These are phyloP conservation scores for Avahi laniger DNA, from an alignment of 2,797 vertebrate species.

Conservation along the genomic window DNA sequence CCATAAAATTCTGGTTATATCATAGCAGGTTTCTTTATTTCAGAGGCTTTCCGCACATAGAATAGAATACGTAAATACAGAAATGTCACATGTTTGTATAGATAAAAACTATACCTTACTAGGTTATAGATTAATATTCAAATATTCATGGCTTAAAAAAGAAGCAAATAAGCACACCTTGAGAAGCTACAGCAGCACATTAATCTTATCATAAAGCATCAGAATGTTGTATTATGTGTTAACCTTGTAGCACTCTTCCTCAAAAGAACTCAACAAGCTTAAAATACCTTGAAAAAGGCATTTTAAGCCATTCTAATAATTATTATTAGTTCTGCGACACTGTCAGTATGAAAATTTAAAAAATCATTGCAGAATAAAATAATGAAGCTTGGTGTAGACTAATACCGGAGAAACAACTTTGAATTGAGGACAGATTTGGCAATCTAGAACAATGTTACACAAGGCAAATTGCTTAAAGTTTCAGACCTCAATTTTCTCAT, in stretches of 20 bases:
- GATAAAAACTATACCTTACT: conserved; percentile 7
- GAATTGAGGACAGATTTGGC: neutral
- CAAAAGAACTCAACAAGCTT: neutral
- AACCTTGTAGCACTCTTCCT: neutral
- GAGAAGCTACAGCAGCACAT: conserved; percentile 15
- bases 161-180: conserved; percentile 23
- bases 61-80: neutral
- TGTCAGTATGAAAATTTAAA: neutral
- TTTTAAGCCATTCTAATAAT: conserved; percentile 29
- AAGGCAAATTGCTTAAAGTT: neutral
- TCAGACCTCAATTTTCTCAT: neutral
- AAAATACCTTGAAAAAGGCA: neutral
- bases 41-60: neutral
- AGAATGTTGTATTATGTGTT: neutral
- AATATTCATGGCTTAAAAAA: neutral
- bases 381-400: neutral
- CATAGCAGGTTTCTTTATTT: neutral
- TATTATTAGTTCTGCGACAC: neutral
- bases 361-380: neutral
- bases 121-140: conserved; percentile 6
- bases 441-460: neutral
- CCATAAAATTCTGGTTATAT: neutral
- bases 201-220: neutral
- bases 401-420: neutral
- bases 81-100: neutral